Evolutionary conservation across 2,797 vertebrate genomes (phyloP).

Genomic region (Chelon auratus): DNA sequence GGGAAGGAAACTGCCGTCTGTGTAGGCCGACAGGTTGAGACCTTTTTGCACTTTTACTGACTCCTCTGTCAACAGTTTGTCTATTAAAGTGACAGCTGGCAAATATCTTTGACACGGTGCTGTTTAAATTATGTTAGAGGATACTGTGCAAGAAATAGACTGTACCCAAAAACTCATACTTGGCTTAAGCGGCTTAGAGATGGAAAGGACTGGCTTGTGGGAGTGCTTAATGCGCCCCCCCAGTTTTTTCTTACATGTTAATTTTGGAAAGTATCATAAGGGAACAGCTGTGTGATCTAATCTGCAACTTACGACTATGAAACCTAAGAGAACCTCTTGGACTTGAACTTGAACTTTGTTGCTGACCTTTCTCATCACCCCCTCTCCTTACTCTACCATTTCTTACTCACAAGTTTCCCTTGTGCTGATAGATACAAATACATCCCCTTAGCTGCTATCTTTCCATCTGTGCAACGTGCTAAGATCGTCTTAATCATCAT

Average conservation of each 20-base stretch:
- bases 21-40: background rate
- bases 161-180: background rate
- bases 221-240: background rate
- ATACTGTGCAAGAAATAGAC: conserved; percentile 14
- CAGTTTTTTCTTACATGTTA: conserved; percentile 63
- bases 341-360: conserved; percentile 56
- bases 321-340: conserved; percentile 73
- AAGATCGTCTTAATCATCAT: conserved; percentile 62
- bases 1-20: background rate
- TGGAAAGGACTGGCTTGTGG: background rate
- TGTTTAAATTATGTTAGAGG: conserved; percentile 13
- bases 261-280: conserved; percentile 65
- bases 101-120: conserved; percentile 16
- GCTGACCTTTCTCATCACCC: conserved; percentile 21
- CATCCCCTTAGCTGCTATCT: conserved; percentile 37
- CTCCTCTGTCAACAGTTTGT: conserved; percentile 29
- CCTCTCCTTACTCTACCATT: conserved; percentile 10
- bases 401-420: conserved; percentile 7
- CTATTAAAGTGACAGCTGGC: conserved; percentile 15
- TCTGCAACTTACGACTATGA: conserved; percentile 44
- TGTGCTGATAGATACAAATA: conserved; percentile 23
- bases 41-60: conserved; percentile 12
- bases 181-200: background rate
- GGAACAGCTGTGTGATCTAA: conserved; percentile 70
- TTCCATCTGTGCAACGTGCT: conserved; percentile 59